Percentiles rank a stretch among this genome's conserved stretches.
These are phyloP conservation scores for Agriopis marginaria DNA, from an alignment of 2,888 invertebrate genomes.

Conservation along the genomic window DNA sequence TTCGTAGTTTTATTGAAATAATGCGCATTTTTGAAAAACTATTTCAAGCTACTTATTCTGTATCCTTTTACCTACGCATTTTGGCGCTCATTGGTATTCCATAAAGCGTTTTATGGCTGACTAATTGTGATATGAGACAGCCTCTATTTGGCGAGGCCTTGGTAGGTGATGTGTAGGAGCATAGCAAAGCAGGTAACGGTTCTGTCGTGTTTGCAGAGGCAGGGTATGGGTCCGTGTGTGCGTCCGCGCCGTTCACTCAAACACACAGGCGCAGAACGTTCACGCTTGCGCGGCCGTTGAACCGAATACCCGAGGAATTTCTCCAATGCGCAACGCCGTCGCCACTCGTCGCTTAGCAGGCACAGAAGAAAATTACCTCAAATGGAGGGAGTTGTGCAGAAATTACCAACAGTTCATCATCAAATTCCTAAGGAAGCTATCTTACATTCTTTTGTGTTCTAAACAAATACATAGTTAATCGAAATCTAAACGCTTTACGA, in stretches of 20 bases:
- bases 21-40: constrained; percentile 1
- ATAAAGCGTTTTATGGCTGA: constrained; percentile 32
- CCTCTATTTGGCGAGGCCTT: constrained; percentile 55
- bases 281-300: constrained; percentile 82
- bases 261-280: constrained; percentile 70
- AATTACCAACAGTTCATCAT: not conserved
- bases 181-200: constrained; percentile 76
- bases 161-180: constrained; percentile 71
- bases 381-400: constrained; percentile 49
- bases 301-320: constrained; percentile 85
- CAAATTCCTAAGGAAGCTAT: constrained; percentile 17
- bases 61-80: constrained; percentile 12
- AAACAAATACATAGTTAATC: not conserved
- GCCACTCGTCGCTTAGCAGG: constrained; percentile 62
- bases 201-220: constrained; percentile 80
- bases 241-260: constrained; percentile 70
- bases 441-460: not conserved
- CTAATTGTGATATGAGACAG: constrained; percentile 37
- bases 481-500: not conserved
- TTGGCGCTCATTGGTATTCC: constrained; percentile 29
- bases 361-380: constrained; percentile 75
- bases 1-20: not conserved
- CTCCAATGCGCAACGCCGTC: constrained; percentile 72
- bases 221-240: constrained; percentile 70
- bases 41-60: not conserved